Conservation (phyloP, 2,888 invertebrate genomes). For the Ochropleura plecta region DNA sequence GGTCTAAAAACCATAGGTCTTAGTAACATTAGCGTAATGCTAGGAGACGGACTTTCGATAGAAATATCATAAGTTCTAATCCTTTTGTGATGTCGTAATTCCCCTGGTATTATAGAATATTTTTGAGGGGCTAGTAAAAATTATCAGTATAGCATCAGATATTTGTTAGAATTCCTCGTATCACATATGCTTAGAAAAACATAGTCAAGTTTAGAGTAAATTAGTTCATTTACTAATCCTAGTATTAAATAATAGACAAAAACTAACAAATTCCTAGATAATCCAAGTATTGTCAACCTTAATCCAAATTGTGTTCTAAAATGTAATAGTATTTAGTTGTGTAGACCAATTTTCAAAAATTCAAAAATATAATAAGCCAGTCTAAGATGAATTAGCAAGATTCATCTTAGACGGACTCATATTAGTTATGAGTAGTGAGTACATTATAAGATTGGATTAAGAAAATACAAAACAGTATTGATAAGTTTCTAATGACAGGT, state of each 20-base stretch:
- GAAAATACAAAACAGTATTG: conserved; percentile 68
- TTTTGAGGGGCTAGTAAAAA: conserved; percentile 53
- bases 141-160: conserved; percentile 42
- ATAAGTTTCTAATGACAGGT: conserved; percentile 92
- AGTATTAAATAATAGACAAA: conserved; percentile 47
- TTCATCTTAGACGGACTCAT: conserved; percentile 60
- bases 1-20: conserved; percentile 43
- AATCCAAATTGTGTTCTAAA: conserved; percentile 48
- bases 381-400: conserved; percentile 53
- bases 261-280: conserved; percentile 42
- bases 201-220: conserved; percentile 52
- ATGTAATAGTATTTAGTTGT: conserved; percentile 54
- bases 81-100: conserved; percentile 44
- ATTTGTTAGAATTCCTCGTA: conserved; percentile 44
- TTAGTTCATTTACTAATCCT: conserved; percentile 54
- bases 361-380: conserved; percentile 39
- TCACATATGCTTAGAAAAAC: conserved; percentile 40
- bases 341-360: conserved; percentile 50
- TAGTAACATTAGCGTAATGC: conserved; percentile 53
- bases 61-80: conserved; percentile 40
- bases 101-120: conserved; percentile 53
- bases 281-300: conserved; percentile 56
- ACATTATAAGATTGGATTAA: conserved; percentile 66
- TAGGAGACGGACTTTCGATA: conserved; percentile 49
- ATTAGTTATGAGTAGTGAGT: conserved; percentile 63